Evolutionary conservation across 1,140 invertebrate genomes (phyloP).

Genomic region (Drosophila kepulauana): DNA sequence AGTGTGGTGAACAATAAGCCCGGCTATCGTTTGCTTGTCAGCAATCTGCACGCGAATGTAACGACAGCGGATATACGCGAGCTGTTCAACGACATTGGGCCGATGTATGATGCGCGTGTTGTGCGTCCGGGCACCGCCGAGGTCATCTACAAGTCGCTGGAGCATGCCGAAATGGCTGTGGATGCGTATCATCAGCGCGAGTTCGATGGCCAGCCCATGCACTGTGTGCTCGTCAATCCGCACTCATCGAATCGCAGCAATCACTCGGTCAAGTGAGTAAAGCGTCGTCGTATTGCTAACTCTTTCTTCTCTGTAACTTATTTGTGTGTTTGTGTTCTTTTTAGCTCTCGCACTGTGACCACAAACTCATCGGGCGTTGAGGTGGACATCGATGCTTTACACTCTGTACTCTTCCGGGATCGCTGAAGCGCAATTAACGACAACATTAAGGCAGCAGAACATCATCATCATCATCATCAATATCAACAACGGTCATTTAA

Average conservation of each 20-base stretch:
- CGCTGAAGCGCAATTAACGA: constrained; percentile 41
- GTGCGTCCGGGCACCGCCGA: constrained; percentile 95
- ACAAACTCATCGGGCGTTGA: constrained; percentile 74
- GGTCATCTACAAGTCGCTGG: constrained; percentile 93
- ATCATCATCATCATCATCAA: too few species aligned
- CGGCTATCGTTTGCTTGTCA: constrained; percentile 93
- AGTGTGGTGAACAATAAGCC: constrained; percentile 56
- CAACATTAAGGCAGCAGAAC: too few species aligned
- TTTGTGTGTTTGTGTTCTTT: too few species aligned
- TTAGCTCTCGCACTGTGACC: constrained; percentile 67
- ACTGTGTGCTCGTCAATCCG: constrained; percentile 91
- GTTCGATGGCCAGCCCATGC: constrained; percentile 94
- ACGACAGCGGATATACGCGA: constrained; percentile 96
- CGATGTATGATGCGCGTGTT: constrained; percentile 92
- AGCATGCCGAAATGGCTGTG: constrained; percentile 94
- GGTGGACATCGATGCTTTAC: constrained; percentile 74
- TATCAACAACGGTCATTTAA: neutral
- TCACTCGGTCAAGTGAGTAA: constrained; percentile 85
- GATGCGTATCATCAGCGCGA: constrained; percentile 96
- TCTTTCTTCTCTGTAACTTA: neutral
- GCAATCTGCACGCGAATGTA: constrained; percentile 93
- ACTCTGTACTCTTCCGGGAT: constrained; percentile 73
- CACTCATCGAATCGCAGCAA: constrained; percentile 87
- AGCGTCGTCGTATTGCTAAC: neutral
- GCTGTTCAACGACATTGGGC: constrained; percentile 96